phyloP scores from a whole-genome alignment of 1,140 invertebrate genomes.

The Drosophila tsacasi region DNA sequence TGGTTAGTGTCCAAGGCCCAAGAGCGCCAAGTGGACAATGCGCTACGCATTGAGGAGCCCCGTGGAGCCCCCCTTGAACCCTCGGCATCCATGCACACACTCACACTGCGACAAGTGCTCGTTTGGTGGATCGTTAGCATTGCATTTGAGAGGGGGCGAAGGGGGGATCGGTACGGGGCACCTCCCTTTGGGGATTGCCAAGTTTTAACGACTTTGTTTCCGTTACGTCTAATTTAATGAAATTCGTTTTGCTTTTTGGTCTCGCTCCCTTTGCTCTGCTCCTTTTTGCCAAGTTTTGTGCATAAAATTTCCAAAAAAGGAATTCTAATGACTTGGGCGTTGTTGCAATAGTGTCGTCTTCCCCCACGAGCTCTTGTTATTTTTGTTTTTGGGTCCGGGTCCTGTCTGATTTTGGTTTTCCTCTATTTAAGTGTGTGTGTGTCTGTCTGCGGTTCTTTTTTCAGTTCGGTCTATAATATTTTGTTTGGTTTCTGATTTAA shows the following conservation, averaged over 20 bases:
- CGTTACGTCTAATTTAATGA: constrained; percentile 84
- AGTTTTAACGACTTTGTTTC: constrained; percentile 84
- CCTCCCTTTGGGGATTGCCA: constrained; percentile 53
- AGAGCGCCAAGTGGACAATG: constrained; percentile 67
- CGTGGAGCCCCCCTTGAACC: background rate
- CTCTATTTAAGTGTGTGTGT: background rate
- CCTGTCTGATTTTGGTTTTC: constrained; percentile 32
- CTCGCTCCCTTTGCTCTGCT: constrained; percentile 37
- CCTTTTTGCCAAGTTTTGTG: constrained; percentile 64
- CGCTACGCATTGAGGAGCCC: constrained; percentile 37
- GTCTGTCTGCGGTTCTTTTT: constrained; percentile 31
- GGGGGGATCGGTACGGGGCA: background rate
- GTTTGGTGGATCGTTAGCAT: constrained; percentile 63
- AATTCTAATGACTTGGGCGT: constrained; percentile 82
- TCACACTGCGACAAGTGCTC: constrained; percentile 22
- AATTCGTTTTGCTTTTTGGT: constrained; percentile 78
- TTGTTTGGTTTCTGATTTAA: constrained; percentile 78
- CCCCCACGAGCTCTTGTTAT: constrained; percentile 6
- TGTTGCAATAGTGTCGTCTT: constrained; percentile 41
- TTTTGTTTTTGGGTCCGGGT: constrained; percentile 37
- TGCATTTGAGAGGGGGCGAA: constrained; percentile 24
- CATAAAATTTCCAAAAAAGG: constrained; percentile 74
- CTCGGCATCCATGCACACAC: constrained; percentile 8
- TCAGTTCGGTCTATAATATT: constrained; percentile 55
- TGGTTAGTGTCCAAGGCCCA: constrained; percentile 39